Conservation (phyloP, 2,888 invertebrate species). For the Drosophila planitibia region DNA sequence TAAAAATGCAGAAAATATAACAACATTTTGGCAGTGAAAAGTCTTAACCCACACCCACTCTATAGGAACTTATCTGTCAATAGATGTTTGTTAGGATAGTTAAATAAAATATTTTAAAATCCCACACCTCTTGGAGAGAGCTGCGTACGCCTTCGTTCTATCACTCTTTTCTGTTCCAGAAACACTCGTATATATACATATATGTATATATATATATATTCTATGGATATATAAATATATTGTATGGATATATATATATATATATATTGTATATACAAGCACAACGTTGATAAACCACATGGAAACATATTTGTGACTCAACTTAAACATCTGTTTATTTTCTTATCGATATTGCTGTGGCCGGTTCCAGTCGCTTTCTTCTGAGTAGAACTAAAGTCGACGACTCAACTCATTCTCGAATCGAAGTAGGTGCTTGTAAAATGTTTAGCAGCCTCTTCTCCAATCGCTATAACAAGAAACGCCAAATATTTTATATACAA, state of each 20-base stretch:
- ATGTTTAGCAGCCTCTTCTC: conserved; percentile 46
- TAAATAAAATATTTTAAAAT: not conserved
- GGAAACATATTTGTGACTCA: conserved; percentile 40
- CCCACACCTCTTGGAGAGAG: not conserved
- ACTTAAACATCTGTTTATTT: conserved; percentile 34
- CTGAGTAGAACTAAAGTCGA: conserved; percentile 33
- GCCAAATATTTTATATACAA: conserved; percentile 25
- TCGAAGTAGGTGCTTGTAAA: conserved; percentile 17
- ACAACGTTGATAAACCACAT: not conserved
- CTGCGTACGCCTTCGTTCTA: not conserved
- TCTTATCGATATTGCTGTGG: conserved; percentile 40
- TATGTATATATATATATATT: too few relatives aligned
- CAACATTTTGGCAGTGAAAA: too few relatives aligned
- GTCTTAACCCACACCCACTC: not conserved
- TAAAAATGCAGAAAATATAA: not conserved
- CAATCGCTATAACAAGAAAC: conserved; percentile 47
- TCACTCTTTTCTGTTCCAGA: not conserved
- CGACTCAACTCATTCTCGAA: conserved; percentile 19
- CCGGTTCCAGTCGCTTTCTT: conserved; percentile 15
- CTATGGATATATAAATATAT: too few relatives aligned
- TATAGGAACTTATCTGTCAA: not conserved
- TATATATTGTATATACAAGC: not conserved
- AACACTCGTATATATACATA: not conserved
- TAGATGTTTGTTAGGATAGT: not conserved
- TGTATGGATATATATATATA: too few relatives aligned